These are phyloP conservation scores for Eumaeus atala DNA, from an alignment of 1,140 invertebrate genomes.

Conservation along the genomic window DNA sequence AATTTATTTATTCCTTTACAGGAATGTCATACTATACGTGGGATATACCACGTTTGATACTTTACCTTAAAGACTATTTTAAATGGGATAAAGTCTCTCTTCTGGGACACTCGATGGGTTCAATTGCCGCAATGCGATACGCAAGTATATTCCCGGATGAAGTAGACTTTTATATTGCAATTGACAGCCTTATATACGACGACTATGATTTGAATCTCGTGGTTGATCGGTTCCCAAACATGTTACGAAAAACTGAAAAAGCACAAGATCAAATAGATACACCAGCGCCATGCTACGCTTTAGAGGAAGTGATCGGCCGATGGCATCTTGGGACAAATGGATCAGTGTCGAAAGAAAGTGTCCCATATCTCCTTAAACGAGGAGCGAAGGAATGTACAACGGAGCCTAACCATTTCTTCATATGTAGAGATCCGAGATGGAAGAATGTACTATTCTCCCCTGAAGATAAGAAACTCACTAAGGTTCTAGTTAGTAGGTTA, in stretches of 20 bases:
- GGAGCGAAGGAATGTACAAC: slow-evolving; percentile 71
- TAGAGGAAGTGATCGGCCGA: slow-evolving; percentile 75
- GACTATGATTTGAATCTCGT: slow-evolving; percentile 60
- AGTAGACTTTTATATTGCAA: slow-evolving; percentile 76
- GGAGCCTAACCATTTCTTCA: slow-evolving; percentile 77
- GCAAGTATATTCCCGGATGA: slow-evolving; percentile 75
- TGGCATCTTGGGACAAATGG: slow-evolving; percentile 69
- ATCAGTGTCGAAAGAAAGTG: slow-evolving; percentile 72
- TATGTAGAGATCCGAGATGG: slow-evolving; percentile 76
- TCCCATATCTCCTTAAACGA: slow-evolving; percentile 75
- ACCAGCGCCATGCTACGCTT: slow-evolving; percentile 76
- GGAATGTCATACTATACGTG: slow-evolving; percentile 73
- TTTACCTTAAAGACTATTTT: slow-evolving; percentile 77
- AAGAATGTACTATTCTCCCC: slow-evolving; percentile 68
- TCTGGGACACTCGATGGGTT: slow-evolving; percentile 81
- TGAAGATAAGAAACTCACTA: slow-evolving; percentile 65
- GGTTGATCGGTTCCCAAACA: slow-evolving; percentile 40
- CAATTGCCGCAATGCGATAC: slow-evolving; percentile 75
- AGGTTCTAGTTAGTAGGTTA: slow-evolving; percentile 71
- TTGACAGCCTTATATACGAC: slow-evolving; percentile 78
- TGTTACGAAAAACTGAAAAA: slow-evolving; percentile 68
- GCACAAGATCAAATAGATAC: slow-evolving; percentile 43
- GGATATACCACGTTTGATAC: slow-evolving; percentile 74
- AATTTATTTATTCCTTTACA: slow-evolving; percentile 14
- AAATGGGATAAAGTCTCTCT: slow-evolving; percentile 82